Evolutionary conservation across 2,797 vertebrate species (phyloP).

Genomic region (Loris lydekkerianus): DNA sequence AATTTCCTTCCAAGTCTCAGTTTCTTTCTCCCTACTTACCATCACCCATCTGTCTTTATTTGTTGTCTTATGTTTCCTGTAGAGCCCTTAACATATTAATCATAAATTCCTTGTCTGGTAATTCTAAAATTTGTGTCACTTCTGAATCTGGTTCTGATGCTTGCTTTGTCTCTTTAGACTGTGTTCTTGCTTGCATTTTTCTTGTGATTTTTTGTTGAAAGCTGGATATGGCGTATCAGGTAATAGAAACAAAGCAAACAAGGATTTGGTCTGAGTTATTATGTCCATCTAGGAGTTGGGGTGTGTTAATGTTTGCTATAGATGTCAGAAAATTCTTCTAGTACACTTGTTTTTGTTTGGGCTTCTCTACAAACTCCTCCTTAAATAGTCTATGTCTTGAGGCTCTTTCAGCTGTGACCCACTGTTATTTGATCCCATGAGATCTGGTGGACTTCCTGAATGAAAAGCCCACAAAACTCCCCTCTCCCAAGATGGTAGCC

Average conservation of each 20-base stretch:
- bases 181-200: neutral
- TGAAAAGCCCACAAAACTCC: neutral
- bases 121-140: neutral
- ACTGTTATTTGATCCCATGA: neutral
- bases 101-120: neutral
- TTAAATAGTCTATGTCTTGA: neutral
- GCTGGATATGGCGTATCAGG: no score
- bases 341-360: neutral
- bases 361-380: neutral
- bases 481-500: no score
- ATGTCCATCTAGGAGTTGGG: neutral
- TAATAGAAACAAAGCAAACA: neutral
- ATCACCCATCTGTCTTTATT: neutral
- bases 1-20: neutral
- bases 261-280: neutral
- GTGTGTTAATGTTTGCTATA: neutral
- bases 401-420: neutral
- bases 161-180: conserved; percentile 1
- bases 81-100: neutral
- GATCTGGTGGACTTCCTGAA: neutral
- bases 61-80: neutral
- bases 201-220: neutral
- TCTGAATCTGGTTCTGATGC: neutral
- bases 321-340: neutral
- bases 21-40: neutral